Base-by-base conservation (phyloP, 1,140 invertebrate species). In the Elysia chlorotica region DNA sequence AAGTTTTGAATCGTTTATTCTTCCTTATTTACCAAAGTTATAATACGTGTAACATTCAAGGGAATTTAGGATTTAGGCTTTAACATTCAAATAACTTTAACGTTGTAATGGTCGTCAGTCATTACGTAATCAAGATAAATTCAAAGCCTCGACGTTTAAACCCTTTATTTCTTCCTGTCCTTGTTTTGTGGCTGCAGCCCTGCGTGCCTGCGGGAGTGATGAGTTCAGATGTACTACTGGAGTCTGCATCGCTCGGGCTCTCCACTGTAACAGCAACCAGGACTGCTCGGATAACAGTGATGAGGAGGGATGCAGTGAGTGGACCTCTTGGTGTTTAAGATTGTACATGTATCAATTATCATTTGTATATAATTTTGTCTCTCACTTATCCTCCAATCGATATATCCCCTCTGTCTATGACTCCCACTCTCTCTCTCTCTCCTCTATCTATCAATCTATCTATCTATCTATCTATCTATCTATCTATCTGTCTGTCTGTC, bases 281-380 rank as follows among this genome's bases (percentile, higher is more conserved):
- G 83, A 87, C 63, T 87, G 85, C 71, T 73, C 76, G 35, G 85
- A 87, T 68, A 74, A 82, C 37, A 80, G 79, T 36, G 85, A 87
- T 78, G 85, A 87, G 63, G 67, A 67, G 1, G 70, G 74, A 19
- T 86, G 85, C 75, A 73, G 83, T 82, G 73, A 78, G 82, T 81
- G n/a, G n/a, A 48, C 14, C 41, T 14, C n/a, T 48, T 48, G n/a
- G n/a, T 48, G 41, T 48, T 48, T 48, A 48, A 48, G 14, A 14
- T 14, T 48, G n/a, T 48, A n/a, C 41, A 14, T n/a, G n/a, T n/a
- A 48, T n/a, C 41, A 48, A 48, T 14, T n/a, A 14, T 14, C 41
- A n/a, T 48, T 48, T 48, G 41, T 48, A 48, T 48, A 48, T 48
- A n/a, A n/a, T n/a, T n/a, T n/a, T n/a, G n/a, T n/a, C n/a, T n/a